Percentiles rank a stretch among this genome's conserved stretches.
These are phyloP conservation scores for Petrocephalus zakoni DNA, from an alignment of 2,113 vertebrate genomes.

Conservation along the genomic window DNA sequence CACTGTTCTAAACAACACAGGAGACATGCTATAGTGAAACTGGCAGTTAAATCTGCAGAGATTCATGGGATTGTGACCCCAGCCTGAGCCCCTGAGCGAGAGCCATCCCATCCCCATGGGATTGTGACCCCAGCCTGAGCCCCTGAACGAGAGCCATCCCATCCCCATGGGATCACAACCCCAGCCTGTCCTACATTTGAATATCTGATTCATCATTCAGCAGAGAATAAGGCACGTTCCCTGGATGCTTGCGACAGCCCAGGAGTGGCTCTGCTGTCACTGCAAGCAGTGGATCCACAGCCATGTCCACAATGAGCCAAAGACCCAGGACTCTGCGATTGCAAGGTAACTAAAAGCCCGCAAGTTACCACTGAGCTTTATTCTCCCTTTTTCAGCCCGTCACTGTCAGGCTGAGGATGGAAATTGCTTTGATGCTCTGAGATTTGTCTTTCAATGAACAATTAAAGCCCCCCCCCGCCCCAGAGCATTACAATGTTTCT, in stretches of 20 bases:
- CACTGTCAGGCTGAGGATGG: not conserved
- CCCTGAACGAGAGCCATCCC: not conserved
- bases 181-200: not conserved
- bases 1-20: not conserved
- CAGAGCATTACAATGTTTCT: not conserved
- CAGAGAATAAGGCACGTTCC: not conserved
- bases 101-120: too few relatives aligned
- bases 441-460: slow-evolving; percentile 16
- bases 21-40: not conserved
- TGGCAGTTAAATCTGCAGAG: not conserved
- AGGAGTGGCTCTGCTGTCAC: not conserved
- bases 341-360: not conserved
- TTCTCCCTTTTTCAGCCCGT: not conserved
- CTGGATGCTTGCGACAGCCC: not conserved
- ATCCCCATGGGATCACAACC: not conserved
- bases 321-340: not conserved
- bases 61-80: not conserved
- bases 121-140: not conserved
- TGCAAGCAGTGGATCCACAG: not conserved
- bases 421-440: slow-evolving; percentile 17
- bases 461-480: not conserved
- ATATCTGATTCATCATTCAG: not conserved
- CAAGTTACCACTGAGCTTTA: not conserved
- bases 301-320: not conserved
- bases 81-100: too few relatives aligned